These are phyloP conservation scores for Oryctolagus cuniculus DNA, from an alignment of 2,113 vertebrate species.

Conservation along the genomic window DNA sequence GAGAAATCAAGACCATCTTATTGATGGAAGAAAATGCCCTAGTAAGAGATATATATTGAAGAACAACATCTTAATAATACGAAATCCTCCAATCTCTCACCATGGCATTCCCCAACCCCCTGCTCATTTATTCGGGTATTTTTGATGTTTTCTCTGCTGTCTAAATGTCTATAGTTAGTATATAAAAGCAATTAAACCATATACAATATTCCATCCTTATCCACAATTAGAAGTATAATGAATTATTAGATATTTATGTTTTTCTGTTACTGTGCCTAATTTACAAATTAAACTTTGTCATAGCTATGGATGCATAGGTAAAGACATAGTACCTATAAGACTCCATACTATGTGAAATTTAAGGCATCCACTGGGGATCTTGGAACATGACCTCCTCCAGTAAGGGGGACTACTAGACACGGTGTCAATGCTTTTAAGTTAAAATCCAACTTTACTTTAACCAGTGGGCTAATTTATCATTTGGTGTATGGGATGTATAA, in stretches of 20 bases:
- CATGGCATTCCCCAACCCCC: background rate
- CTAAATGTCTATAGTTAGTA: background rate
- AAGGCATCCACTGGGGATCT: too few relatives aligned
- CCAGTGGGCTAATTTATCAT: too few relatives aligned
- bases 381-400: too few relatives aligned
- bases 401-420: too few relatives aligned
- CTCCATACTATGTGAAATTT: conserved; percentile 52
- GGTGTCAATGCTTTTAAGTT: too few relatives aligned
- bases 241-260: too few relatives aligned
- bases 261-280: too few relatives aligned
- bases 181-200: background rate
- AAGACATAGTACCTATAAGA: conserved; percentile 60
- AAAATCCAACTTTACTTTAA: too few relatives aligned
- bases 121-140: too few relatives aligned
- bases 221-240: too few relatives aligned
- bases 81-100: background rate
- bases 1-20: background rate
- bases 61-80: background rate
- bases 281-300: too few relatives aligned
- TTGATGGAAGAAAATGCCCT: background rate
- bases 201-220: too few relatives aligned
- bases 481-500: background rate
- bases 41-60: background rate
- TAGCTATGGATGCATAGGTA: background rate
- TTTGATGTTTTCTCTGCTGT: background rate